Evolutionary conservation across 2,888 invertebrate genomes (phyloP).

Genomic region (Dryadula phaetusa): DNA sequence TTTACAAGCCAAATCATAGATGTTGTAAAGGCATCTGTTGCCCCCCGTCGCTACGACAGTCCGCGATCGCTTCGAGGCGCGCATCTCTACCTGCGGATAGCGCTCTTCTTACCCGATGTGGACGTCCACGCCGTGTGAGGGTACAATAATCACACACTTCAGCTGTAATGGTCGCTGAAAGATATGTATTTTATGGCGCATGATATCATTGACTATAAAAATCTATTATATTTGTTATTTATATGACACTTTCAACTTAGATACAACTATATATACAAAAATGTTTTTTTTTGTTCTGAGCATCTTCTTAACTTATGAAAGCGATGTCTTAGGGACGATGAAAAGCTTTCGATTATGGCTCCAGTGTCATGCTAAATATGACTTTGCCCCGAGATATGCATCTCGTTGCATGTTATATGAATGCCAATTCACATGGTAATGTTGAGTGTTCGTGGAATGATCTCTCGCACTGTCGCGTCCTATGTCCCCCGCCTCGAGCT

Average conservation of each 20-base stretch:
- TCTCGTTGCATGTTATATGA: slow-evolving; percentile 55
- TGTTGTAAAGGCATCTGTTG: slow-evolving; percentile 61
- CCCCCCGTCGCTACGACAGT: slow-evolving; percentile 52
- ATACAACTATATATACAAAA: too few species aligned
- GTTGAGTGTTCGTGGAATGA: slow-evolving; percentile 55
- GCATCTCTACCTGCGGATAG: neutral
- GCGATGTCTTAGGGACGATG: neutral
- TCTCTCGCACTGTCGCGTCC: slow-evolving; percentile 21
- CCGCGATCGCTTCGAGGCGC: neutral
- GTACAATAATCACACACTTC: neutral
- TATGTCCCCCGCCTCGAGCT: slow-evolving; percentile 17
- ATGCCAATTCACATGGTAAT: slow-evolving; percentile 68
- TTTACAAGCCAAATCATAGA: slow-evolving; percentile 42
- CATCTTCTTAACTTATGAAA: neutral
- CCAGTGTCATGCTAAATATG: slow-evolving; percentile 51
- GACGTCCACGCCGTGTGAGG: too few species aligned
- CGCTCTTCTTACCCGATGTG: too few species aligned
- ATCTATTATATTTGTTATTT: too few species aligned
- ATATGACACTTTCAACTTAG: too few species aligned
- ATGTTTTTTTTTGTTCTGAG: too few species aligned
- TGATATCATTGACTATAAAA: too few species aligned
- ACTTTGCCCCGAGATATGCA: slow-evolving; percentile 58
- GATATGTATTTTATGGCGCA: too few species aligned
- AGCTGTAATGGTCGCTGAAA: too few species aligned
- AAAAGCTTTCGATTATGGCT: slow-evolving; percentile 21